phyloP scores from a whole-genome alignment of 1,140 invertebrate species.

The Drosophila yakuba region DNA sequence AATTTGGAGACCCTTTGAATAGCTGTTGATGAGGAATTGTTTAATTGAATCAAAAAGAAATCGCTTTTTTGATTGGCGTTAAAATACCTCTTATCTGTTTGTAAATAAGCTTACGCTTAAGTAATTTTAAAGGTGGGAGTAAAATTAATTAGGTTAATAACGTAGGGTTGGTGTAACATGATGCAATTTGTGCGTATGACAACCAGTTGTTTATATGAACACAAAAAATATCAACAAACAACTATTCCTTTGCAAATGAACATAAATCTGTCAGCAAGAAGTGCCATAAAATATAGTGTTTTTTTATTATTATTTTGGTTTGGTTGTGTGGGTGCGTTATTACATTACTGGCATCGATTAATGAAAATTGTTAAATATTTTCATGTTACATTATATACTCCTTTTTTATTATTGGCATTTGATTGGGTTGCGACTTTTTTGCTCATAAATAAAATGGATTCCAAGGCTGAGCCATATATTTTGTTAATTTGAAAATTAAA shows the following conservation, averaged over 20 bases:
- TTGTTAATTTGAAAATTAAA: constrained; percentile 33
- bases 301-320: constrained; percentile 5
- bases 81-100: not conserved
- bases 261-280: constrained; percentile 81
- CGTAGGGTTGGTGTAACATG: constrained; percentile 16
- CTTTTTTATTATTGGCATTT: constrained; percentile 22
- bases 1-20: constrained; percentile 25
- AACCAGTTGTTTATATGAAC: constrained; percentile 25
- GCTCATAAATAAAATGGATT: constrained; percentile 28
- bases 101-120: not conserved
- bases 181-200: constrained; percentile 30
- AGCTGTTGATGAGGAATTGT: constrained; percentile 29
- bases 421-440: constrained; percentile 33
- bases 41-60: constrained; percentile 29
- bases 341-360: constrained; percentile 59
- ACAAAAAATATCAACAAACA: constrained; percentile 22
- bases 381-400: constrained; percentile 31
- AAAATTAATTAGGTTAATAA: constrained; percentile 1
- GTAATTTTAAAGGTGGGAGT: not conserved
- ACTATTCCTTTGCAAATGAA: constrained; percentile 58
- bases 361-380: constrained; percentile 53
- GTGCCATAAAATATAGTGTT: constrained; percentile 67
- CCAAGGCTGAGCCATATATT: constrained; percentile 17
- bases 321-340: constrained; percentile 39
- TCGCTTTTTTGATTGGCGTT: constrained; percentile 2